phyloP scores from a whole-genome alignment of 2,888 invertebrate species.

The Himalopsyche japonica region DNA sequence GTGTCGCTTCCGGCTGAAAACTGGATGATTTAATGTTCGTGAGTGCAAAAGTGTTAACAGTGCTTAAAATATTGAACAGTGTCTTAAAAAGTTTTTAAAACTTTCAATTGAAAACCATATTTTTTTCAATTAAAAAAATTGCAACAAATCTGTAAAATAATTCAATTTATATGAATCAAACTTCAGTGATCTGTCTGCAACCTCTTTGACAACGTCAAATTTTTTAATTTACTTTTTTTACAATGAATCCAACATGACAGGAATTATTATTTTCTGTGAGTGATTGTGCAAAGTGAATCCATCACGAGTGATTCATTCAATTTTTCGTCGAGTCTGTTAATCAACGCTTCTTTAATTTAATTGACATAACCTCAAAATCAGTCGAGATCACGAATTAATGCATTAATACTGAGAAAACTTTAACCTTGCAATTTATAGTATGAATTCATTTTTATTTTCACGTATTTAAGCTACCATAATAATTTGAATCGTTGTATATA shows the following conservation, averaged over 20 bases:
- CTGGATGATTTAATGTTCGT: background rate
- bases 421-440: too few species aligned
- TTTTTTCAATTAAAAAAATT: too few species aligned
- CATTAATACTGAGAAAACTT: too few species aligned
- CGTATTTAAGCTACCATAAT: too few species aligned
- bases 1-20: background rate
- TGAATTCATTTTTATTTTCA: too few species aligned
- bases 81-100: background rate
- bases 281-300: background rate
- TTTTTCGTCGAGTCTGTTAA: background rate
- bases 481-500: too few species aligned
- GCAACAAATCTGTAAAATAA: too few species aligned
- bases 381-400: background rate
- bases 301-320: background rate
- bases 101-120: too few species aligned
- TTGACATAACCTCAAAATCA: constrained; percentile 1
- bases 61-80: background rate
- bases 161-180: too few species aligned
- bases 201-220: background rate
- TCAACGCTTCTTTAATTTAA: background rate
- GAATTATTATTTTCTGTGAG: background rate
- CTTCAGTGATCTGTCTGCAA: background rate
- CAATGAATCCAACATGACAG: background rate
- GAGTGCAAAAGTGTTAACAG: background rate
- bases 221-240: background rate